Conservation (phyloP, 2,888 invertebrate species). For the Cerceris rybyensis region DNA sequence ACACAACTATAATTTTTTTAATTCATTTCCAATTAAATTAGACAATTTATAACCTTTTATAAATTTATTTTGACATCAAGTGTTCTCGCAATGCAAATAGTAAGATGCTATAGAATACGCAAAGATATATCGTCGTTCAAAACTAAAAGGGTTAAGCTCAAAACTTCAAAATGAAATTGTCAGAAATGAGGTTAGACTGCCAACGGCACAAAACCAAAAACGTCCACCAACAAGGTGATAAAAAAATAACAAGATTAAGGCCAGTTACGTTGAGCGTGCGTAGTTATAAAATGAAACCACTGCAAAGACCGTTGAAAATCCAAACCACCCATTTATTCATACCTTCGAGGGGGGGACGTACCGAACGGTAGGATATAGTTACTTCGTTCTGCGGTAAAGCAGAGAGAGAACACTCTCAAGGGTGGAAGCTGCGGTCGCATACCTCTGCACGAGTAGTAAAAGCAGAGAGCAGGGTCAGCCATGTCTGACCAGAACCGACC, state of each 20-base stretch:
- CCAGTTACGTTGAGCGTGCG: slow-evolving; percentile 2
- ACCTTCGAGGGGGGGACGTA: neutral
- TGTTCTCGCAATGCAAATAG: too few species aligned
- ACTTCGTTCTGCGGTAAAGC: slow-evolving; percentile 1
- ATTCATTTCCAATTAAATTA: too few species aligned
- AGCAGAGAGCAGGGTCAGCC: slow-evolving; percentile 22
- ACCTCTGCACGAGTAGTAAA: slow-evolving; percentile 38
- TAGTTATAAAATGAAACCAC: slow-evolving; percentile 5
- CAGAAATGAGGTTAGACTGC: too few species aligned
- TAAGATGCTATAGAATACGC: too few species aligned
- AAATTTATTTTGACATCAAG: too few species aligned
- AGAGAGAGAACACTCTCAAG: slow-evolving; percentile 22
- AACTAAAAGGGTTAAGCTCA: too few species aligned
- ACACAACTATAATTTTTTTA: too few species aligned
- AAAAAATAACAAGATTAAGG: neutral
- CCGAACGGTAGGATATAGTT: neutral
- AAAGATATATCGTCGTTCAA: too few species aligned
- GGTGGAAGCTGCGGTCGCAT: slow-evolving; percentile 18
- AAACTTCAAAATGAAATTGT: too few species aligned
- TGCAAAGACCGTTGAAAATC: neutral
- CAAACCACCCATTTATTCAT: slow-evolving; percentile 1
- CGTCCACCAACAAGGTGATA: neutral
- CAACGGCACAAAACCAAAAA: neutral
- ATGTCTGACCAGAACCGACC: slow-evolving; percentile 23
- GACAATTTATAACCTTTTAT: too few species aligned